phyloP scores from a whole-genome alignment of 2,113 vertebrate genomes.

The Pseudopodoces humilis region DNA sequence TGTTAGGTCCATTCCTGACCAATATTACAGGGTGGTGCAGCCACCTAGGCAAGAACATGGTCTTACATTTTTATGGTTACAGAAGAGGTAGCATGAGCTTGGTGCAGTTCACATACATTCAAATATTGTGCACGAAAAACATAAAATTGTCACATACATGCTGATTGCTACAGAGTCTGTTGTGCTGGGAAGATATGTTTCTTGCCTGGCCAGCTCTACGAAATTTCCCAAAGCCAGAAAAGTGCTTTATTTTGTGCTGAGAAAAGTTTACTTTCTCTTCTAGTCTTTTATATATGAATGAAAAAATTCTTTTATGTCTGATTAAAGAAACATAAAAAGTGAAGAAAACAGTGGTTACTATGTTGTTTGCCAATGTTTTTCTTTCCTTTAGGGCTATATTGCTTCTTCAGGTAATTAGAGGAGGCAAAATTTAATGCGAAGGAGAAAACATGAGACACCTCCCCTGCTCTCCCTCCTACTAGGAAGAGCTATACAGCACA shows the following conservation, averaged over 20 bases:
- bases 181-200: neutral
- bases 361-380: neutral
- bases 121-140: neutral
- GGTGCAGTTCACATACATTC: neutral
- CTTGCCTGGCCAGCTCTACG: neutral
- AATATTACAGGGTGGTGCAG: neutral
- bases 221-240: neutral
- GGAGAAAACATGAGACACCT: neutral
- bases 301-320: neutral
- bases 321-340: neutral
- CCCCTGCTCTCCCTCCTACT: neutral
- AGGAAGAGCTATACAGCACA: fast-evolving
- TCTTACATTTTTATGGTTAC: neutral
- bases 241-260: neutral
- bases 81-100: neutral
- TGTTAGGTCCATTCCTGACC: neutral
- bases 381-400: neutral
- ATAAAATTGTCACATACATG: neutral
- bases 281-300: neutral
- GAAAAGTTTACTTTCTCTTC: neutral
- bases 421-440: neutral
- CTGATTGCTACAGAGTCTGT: neutral
- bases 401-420: neutral
- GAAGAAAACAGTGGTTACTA: neutral
- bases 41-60: neutral